Evolutionary conservation across 1,140 invertebrate species (phyloP).

Genomic region (Nephotettix cincticeps): DNA sequence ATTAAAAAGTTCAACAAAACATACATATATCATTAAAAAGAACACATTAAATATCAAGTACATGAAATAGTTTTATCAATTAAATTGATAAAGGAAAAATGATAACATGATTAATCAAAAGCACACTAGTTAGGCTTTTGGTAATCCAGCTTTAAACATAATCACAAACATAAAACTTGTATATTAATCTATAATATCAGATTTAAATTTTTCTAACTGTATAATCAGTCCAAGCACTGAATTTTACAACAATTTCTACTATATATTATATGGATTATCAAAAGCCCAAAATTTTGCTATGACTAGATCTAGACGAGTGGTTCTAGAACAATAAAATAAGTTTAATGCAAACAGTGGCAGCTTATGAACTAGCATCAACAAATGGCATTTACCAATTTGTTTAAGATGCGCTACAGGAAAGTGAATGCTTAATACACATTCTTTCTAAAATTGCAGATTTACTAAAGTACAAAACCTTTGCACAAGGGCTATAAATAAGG

Average conservation of each 20-base stretch:
- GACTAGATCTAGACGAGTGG: slow-evolving; percentile 14
- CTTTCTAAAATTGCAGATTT: not conserved
- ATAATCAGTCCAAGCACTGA: not conserved
- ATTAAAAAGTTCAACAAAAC: no score
- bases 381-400: not conserved
- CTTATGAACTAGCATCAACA: slow-evolving; percentile 4
- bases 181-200: not conserved
- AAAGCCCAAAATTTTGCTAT: not conserved
- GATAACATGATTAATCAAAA: no score
- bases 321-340: slow-evolving; percentile 6
- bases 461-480: not conserved
- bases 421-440: not conserved
- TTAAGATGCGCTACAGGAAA: not conserved
- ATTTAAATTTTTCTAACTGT: not conserved
- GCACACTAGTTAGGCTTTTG: no score
- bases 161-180: not conserved
- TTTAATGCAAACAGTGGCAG: slow-evolving; percentile 14
- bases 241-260: not conserved
- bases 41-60: no score
- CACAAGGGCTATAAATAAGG: no score
- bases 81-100: no score
- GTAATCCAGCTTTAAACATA: no score
- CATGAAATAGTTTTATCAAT: no score
- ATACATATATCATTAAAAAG: no score
- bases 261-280: not conserved